These are phyloP conservation scores for Pandion haliaetus DNA, from an alignment of 2,113 vertebrate genomes.

Conservation along the genomic window DNA sequence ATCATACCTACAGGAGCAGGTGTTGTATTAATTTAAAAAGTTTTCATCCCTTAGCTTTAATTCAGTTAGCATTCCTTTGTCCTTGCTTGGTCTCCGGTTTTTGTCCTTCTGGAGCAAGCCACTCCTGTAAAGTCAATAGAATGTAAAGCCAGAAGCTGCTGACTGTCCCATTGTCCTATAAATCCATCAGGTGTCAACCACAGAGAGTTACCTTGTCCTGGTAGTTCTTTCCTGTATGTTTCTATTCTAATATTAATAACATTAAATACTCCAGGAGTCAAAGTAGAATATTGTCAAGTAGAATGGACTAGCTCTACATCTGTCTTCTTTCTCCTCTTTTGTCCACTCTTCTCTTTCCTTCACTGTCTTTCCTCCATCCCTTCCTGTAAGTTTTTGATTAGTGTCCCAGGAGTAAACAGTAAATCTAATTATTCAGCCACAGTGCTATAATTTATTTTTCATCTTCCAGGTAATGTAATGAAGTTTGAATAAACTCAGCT, in stretches of 20 bases:
- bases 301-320: background rate
- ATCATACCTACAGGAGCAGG: background rate
- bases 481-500: constrained; percentile 80
- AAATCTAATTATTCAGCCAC: background rate
- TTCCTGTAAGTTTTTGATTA: background rate
- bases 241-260: background rate
- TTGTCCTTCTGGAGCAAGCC: background rate
- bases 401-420: background rate
- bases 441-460: background rate
- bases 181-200: background rate
- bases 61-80: background rate
- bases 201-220: background rate
- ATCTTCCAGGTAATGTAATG: constrained; percentile 67
- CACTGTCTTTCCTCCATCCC: background rate
- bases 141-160: background rate
- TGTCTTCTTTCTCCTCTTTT: background rate
- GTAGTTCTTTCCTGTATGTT: background rate
- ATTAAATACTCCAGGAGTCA: background rate
- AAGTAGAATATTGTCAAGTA: background rate
- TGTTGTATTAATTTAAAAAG: background rate
- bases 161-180: background rate
- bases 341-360: background rate
- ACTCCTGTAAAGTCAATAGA: background rate
- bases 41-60: background rate
- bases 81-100: background rate